Conservation (phyloP, 1,140 invertebrate species). For the Eupristina koningsbergeri region DNA sequence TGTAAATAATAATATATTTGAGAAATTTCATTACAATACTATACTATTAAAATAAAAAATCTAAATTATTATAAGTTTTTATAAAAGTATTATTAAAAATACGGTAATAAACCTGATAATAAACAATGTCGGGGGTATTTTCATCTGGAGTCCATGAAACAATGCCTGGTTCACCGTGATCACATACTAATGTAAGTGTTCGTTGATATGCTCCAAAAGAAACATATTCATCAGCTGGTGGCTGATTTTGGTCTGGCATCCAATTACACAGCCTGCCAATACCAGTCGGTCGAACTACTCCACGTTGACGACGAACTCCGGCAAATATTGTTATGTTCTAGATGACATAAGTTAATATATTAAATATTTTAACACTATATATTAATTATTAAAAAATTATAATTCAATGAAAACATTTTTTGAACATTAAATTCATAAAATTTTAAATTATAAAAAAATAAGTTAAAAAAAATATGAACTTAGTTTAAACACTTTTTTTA, state of each 20-base stretch:
- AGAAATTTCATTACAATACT: too few species aligned
- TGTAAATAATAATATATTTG: too few species aligned
- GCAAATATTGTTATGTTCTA: conserved; percentile 88
- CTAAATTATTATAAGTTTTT: too few species aligned
- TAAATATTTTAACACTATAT: background rate
- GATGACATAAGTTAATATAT: too few species aligned
- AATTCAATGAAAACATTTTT: too few species aligned
- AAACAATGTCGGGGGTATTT: conserved; percentile 91
- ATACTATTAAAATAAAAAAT: too few species aligned
- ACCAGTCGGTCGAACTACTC: conserved; percentile 80
- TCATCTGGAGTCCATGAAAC: conserved; percentile 91
- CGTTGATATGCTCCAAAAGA: conserved; percentile 93
- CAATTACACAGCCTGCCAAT: conserved; percentile 89
- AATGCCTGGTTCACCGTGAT: conserved; percentile 86
- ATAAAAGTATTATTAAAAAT: too few species aligned
- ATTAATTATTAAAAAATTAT: too few species aligned
- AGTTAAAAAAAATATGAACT: too few species aligned
- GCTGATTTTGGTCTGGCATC: conserved; percentile 82
- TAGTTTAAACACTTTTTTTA: too few species aligned
- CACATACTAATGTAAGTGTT: conserved; percentile 86
- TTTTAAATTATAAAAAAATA: too few species aligned
- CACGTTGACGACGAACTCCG: conserved; percentile 81
- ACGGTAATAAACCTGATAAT: conserved; percentile 83
- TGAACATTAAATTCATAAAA: too few species aligned
- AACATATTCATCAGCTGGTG: conserved; percentile 84